Base-by-base conservation (phyloP, 2,888 invertebrate genomes). In the Agriotes lineatus region DNA sequence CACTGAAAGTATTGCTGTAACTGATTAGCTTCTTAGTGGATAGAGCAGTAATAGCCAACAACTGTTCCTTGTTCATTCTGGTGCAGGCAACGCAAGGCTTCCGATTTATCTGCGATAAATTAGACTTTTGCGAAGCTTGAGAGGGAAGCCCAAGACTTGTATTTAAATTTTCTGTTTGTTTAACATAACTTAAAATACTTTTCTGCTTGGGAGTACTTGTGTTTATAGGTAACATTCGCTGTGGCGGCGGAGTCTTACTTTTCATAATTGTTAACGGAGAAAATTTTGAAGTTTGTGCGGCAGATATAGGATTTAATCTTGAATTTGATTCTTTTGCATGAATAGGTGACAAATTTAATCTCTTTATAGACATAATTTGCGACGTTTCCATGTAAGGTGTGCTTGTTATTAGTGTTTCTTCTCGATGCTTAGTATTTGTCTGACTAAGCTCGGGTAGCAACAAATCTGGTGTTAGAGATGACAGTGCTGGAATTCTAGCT, bases 71-170 rank as follows among this genome's bases (percentile, higher is more conserved):
- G 56, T 58, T 75, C 12, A 82, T 56, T 48, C 83, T 73, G 0
- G 81, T 79, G 64, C 78, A 82, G 12, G 82, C 78, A 20, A 84
- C 76, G 65, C 80, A 79, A 0, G 81, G 81, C 65, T 80, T 80
- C 2, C 45, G 68, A 42, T 61, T 71, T 16, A n/a, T 12, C 39
- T n/a, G 39, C 6, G 5, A 18, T 10, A 16, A n/a, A n/a, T 48
- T 25, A 2, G 45, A 45, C 6, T 12, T 22, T 48, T 48, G 48
- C 1, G 48, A 48, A 48, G 22, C 1, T 14, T 48, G 42, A 50
- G 37, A 35, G 14, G 5, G 1, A 10, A 20, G n/a, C 2, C 14
- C 50, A 2, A 7, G 16, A 57, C 48, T n/a, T 48, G 19, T 35
- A 10, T 59, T 44, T 30, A 12, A 5, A 18, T 20, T 48, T 14